phyloP scores from a whole-genome alignment of 2,113 vertebrate genomes.

The Lates calcarifer region DNA sequence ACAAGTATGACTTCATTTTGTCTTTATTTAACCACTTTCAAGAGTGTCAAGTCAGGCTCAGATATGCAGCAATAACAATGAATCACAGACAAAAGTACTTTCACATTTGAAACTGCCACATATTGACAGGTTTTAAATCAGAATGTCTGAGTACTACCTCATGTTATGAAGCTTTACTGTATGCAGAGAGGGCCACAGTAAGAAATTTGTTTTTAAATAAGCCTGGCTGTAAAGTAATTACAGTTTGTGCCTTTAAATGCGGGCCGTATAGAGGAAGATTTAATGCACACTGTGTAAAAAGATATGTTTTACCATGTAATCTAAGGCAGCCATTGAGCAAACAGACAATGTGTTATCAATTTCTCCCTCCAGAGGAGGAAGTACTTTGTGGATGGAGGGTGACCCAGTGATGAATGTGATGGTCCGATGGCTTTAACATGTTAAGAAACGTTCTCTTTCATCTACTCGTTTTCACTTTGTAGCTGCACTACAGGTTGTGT shows the following conservation, averaged over 20 bases:
- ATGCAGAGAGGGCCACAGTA: background rate
- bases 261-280: background rate
- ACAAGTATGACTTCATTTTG: background rate
- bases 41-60: background rate
- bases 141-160: background rate
- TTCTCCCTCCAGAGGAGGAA: slow-evolving; percentile 64
- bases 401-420: slow-evolving; percentile 81
- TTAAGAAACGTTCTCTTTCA: slow-evolving; percentile 66
- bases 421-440: slow-evolving; percentile 79
- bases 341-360: slow-evolving; percentile 78
- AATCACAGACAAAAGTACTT: background rate
- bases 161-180: background rate
- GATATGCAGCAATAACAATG: no score
- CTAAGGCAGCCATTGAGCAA: slow-evolving; percentile 20
- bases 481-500: slow-evolving; percentile 13
- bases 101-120: background rate
- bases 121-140: background rate
- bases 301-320: slow-evolving; percentile 29
- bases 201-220: background rate
- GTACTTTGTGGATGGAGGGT: slow-evolving; percentile 53
- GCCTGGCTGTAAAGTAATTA: background rate
- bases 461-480: slow-evolving; percentile 43
- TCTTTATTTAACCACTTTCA: background rate
- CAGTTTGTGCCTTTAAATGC: slow-evolving; percentile 2
- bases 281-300: background rate